A percentile compares a stretch with the other conserved stretches of the same genome.
These are phyloP conservation scores for Andrena trimmerana DNA, from an alignment of 2,888 invertebrate species.

Conservation along the genomic window DNA sequence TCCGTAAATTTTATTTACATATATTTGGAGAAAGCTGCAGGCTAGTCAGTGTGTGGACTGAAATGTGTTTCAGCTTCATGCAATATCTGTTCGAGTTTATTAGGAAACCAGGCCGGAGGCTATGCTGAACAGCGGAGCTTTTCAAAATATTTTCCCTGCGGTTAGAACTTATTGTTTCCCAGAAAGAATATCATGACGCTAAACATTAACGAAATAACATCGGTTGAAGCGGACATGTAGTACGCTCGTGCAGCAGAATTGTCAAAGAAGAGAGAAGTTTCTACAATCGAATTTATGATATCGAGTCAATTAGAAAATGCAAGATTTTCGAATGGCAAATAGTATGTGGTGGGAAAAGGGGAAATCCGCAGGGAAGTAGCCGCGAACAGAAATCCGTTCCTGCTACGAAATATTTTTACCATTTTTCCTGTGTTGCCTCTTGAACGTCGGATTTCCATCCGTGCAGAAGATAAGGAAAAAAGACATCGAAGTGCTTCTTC, in stretches of 20 bases:
- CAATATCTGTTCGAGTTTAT: not conserved
- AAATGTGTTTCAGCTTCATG: not conserved
- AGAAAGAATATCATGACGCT: not conserved
- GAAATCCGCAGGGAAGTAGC: not conserved
- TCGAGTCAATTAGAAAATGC: not conserved
- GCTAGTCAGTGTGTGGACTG: not conserved
- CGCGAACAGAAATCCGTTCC: not conserved
- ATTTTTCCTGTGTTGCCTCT: slow-evolving; percentile 27
- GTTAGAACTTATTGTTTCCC: not conserved
- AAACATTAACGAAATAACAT: not conserved
- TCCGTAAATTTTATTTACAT: too few species aligned
- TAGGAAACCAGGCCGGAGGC: not conserved
- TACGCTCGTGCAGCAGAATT: not conserved
- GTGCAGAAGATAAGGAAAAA: slow-evolving; percentile 33
- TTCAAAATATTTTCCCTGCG: not conserved
- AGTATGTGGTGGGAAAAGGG: not conserved
- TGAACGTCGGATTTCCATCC: slow-evolving; percentile 44
- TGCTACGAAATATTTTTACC: slow-evolving; percentile 22
- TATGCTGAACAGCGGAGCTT: not conserved
- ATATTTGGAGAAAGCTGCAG: not conserved
- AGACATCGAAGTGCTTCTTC: slow-evolving; percentile 34
- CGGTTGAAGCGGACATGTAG: not conserved
- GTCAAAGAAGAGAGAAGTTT: not conserved
- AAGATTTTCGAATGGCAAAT: not conserved
- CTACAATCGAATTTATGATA: not conserved